Evolutionary conservation across 2,888 invertebrate species (phyloP).

Genomic region (Agrotis exclamationis): DNA sequence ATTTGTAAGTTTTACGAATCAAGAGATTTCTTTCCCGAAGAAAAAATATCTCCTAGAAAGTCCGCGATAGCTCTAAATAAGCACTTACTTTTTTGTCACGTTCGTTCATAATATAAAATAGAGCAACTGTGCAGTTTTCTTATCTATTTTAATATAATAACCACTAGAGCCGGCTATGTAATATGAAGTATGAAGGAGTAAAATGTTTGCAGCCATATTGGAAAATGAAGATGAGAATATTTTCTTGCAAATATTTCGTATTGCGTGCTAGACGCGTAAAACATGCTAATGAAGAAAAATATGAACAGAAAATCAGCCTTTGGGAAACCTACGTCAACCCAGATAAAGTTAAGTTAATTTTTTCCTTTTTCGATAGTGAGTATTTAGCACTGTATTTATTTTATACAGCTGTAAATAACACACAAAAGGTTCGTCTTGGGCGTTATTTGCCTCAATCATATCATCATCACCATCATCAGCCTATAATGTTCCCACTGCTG

Average conservation of each 20-base stretch:
- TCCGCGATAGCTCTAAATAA: background rate
- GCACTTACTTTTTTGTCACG: background rate
- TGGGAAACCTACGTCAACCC: background rate
- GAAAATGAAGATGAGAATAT: constrained; percentile 28
- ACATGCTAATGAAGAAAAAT: constrained; percentile 30
- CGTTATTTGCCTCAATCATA: too few relatives aligned
- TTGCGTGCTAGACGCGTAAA: constrained; percentile 17
- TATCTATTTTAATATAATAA: constrained; percentile 25
- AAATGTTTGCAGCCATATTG: constrained; percentile 18
- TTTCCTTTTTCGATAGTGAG: background rate
- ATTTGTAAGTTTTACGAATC: constrained; percentile 2
- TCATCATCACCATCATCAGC: too few relatives aligned
- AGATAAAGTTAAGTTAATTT: background rate
- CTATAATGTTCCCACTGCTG: too few relatives aligned
- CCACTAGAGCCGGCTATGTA: background rate
- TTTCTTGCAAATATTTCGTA: constrained; percentile 23
- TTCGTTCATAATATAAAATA: background rate
- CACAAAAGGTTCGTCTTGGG: too few relatives aligned
- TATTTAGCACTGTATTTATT: constrained; percentile 5
- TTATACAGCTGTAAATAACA: background rate
- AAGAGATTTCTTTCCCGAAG: background rate
- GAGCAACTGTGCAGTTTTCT: constrained; percentile 4
- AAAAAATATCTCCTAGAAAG: background rate
- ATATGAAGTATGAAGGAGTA: constrained; percentile 6
- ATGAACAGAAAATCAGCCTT: too few relatives aligned